Base-by-base conservation (phyloP, 2,888 invertebrate genomes). In the Caenorhabditis wallacei region DNA sequence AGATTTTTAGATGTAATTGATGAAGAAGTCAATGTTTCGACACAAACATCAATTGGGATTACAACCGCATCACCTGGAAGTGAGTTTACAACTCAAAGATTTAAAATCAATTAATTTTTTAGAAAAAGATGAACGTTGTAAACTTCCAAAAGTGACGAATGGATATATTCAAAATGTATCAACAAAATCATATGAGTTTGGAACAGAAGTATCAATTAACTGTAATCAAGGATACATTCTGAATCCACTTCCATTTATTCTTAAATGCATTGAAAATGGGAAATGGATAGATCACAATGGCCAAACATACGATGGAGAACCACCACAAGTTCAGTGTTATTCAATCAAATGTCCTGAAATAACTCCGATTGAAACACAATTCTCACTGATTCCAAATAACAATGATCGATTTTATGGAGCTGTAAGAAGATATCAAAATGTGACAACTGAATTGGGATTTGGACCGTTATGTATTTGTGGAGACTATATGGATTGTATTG, bases 381-480 rank as follows among this genome's bases (percentile, higher is more conserved):
- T 20, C 7, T 11, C 24, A 0, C 11, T 48, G 30, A 7, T 3
- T 18, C 80, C 80, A 4, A 59, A 68, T 30, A 72, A 43, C 0
- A 18, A 18, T 13, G 30, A 37, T 7, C 30, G 18, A 0, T 1
- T 7, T 7, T 80, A 72, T 56, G 74, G 74, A 3, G n/a, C 63
- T 1, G 30, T 74, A 0, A 61, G 80, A 63, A 22, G 5, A 7
- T 80, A 80, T 37, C 8, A 1, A 0, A 18, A 35, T 4, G 24
- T 26, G 26, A n/a, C 46, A 2, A 2, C 24, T 2, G 18, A 26
- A 20, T 40, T 8, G 13, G 16, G 2, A 0, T 63, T 69, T 48
- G 61, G 22, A n/a, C 69, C 80, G 20, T 69, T 80, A 37, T 80
- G 80, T 63, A 63, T 80, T 30, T 80, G 80, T 56, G 74, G 74